Percentiles rank a stretch among this genome's conserved stretches.
phyloP scores from a whole-genome alignment of 2,888 invertebrate species.

The Aspidiotus destructor region DNA sequence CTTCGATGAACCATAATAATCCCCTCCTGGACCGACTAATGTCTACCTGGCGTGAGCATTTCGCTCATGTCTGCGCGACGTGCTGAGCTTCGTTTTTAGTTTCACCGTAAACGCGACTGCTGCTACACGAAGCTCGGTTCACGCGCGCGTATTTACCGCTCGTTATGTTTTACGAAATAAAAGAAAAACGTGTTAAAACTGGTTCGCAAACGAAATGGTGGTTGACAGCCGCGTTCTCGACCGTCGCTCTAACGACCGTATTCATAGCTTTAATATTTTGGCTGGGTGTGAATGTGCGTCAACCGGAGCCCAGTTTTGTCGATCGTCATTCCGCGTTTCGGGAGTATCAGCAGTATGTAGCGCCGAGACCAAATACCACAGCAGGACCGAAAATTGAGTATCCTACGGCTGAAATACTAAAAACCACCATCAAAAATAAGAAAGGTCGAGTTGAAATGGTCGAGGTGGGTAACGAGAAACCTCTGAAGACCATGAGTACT shows the following conservation, averaged over 20 bases:
- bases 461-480: constrained; percentile 28
- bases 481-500: constrained; percentile 20
- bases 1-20: no score
- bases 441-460: constrained; percentile 36
- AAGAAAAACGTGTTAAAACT: constrained; percentile 35
- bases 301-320: constrained; percentile 17
- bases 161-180: constrained; percentile 36
- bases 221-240: constrained; percentile 38
- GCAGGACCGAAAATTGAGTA: constrained; percentile 29
- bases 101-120: constrained; percentile 12
- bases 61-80: no score
- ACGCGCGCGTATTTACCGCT: not conserved
- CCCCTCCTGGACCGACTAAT: no score
- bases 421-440: constrained; percentile 35
- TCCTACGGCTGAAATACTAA: constrained; percentile 33
- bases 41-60: no score
- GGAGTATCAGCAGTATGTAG: constrained; percentile 18
- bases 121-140: not conserved
- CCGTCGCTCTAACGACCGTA: constrained; percentile 37
- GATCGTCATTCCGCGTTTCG: constrained; percentile 26
- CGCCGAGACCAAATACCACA: constrained; percentile 13
- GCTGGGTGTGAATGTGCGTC: constrained; percentile 37
- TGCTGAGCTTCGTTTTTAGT: not conserved
- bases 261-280: constrained; percentile 39
- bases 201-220: constrained; percentile 37